Percentiles rank a stretch among this genome's conserved stretches.
phyloP scores from a whole-genome alignment of 2,113 vertebrate species.

The Calyptomena viridis region DNA sequence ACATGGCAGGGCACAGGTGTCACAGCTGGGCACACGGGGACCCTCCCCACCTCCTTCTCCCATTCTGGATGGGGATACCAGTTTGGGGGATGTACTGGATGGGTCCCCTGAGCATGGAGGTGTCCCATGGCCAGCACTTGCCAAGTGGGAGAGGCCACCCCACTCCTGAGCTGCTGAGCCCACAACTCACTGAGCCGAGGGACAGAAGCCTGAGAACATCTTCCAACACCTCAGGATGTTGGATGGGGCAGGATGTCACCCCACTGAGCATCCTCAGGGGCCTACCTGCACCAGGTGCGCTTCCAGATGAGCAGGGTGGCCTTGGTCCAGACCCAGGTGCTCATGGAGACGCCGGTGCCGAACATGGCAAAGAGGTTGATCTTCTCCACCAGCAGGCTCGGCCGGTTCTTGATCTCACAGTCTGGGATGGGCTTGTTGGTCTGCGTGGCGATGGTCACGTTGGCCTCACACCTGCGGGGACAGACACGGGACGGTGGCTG shows the following conservation, averaged over 20 bases:
- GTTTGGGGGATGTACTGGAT: not conserved
- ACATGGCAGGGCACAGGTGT: not conserved
- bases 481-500: fast-evolving
- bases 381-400: conserved; percentile 94
- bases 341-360: conserved; percentile 96
- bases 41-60: not conserved
- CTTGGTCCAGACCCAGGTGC: conserved; percentile 99
- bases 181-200: fast-evolving
- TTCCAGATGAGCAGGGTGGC: conserved; percentile 98
- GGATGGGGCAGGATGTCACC: not conserved
- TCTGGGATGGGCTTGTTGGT: conserved; percentile 94
- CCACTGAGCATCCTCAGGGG: not conserved
- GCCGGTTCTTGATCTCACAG: conserved; percentile 95
- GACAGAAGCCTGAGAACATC: not conserved
- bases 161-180: not conserved
- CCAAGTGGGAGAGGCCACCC: not conserved
- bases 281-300: conserved; percentile 94
- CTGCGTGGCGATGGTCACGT: conserved; percentile 93
- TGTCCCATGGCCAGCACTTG: not conserved
- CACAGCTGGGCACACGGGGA: fast-evolving
- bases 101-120: not conserved
- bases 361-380: conserved; percentile 99
- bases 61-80: not conserved
- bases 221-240: fast-evolving
- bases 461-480: conserved; percentile 88